Conservation (phyloP, 2,797 vertebrate genomes). For the Mormyrops boulengeri region DNA sequence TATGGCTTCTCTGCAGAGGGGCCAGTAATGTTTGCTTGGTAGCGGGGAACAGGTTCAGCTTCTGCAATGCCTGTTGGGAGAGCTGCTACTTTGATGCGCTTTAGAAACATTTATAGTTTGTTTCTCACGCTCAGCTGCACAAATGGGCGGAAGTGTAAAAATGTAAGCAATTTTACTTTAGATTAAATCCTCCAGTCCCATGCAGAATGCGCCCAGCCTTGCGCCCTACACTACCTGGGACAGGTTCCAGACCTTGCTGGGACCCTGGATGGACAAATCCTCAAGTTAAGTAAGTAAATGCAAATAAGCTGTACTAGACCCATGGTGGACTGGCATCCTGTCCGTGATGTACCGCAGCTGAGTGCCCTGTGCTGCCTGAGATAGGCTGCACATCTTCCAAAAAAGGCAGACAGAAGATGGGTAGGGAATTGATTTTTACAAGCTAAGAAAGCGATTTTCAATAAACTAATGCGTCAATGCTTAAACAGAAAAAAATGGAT, state of each 20-base stretch:
- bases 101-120: background rate
- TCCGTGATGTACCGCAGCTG: background rate
- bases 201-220: background rate
- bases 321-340: background rate
- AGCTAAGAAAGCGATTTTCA: background rate
- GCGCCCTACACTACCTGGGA: background rate
- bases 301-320: background rate
- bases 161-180: background rate
- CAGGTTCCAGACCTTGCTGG: background rate
- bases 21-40: background rate
- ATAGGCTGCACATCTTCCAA: background rate
- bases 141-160: background rate
- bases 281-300: background rate
- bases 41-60: background rate
- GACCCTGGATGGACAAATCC: background rate
- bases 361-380: background rate
- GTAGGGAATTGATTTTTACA: background rate
- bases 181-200: background rate
- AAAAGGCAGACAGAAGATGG: background rate
- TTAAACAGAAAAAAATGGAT: background rate
- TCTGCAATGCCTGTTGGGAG: background rate
- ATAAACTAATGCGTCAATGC: background rate
- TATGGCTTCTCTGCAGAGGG: background rate
- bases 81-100: background rate
- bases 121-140: background rate